These are phyloP conservation scores for Sapayoa aenigma DNA, from an alignment of 2,113 vertebrate species.

Conservation along the genomic window DNA sequence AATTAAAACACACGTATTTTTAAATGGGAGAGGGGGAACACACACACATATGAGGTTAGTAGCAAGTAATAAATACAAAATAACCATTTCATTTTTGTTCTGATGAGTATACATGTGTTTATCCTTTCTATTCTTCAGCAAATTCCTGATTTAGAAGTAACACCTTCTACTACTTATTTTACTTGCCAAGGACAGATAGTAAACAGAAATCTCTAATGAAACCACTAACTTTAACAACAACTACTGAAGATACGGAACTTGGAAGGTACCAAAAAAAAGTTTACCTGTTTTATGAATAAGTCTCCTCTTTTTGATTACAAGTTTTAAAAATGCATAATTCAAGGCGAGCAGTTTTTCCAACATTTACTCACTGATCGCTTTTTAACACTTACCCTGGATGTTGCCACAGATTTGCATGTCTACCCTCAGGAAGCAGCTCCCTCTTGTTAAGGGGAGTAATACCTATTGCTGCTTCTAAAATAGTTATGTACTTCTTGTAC, in stretches of 20 bases:
- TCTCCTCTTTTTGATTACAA: not conserved
- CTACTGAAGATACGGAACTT: not conserved
- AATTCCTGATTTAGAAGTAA: not conserved
- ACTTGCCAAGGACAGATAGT: not conserved
- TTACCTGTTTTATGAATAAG: not conserved
- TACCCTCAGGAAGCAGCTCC: constrained; percentile 87
- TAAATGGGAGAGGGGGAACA: not conserved
- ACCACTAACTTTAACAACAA: not conserved
- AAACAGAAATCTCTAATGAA: not conserved
- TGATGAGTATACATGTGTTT: not conserved
- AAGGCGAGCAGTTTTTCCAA: not conserved
- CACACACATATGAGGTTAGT: not conserved
- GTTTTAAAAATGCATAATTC: not conserved
- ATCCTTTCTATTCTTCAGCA: not conserved
- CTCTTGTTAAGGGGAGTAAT: constrained; percentile 92
- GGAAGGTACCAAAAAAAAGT: not conserved
- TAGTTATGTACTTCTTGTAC: constrained; percentile 93
- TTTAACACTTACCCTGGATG: constrained; percentile 83
- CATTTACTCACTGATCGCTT: not conserved
- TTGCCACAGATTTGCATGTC: constrained; percentile 89
- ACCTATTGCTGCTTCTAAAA: constrained; percentile 90
- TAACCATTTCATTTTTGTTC: not conserved
- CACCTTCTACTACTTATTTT: not conserved
- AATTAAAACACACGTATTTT: not conserved
- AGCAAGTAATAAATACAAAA: not conserved